Evolutionary conservation across 2,113 vertebrate species (phyloP).

Genomic region (Siphamia tubifer): DNA sequence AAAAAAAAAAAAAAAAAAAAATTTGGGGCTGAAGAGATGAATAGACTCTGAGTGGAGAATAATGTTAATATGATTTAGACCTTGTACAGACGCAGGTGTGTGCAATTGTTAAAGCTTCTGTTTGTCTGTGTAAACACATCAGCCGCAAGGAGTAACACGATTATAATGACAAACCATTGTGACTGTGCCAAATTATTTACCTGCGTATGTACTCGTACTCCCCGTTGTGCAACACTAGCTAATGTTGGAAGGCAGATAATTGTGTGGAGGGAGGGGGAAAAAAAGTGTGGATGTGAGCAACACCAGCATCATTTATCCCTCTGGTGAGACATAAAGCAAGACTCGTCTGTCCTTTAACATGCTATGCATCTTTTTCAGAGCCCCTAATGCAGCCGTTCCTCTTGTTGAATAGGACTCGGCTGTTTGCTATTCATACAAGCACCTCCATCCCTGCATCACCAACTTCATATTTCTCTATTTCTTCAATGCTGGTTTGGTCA

Average conservation of each 20-base stretch:
- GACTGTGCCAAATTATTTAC: background rate
- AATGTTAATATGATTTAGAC: conserved; percentile 44
- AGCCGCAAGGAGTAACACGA: conserved; percentile 4
- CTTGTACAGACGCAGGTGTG: conserved; percentile 25
- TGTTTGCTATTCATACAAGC: background rate
- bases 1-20: conserved; percentile 30
- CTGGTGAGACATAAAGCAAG: background rate
- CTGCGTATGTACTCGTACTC: background rate
- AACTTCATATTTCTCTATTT: background rate
- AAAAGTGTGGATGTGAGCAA: background rate
- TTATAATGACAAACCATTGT: background rate
- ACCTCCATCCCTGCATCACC: too few relatives aligned
- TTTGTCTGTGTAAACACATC: background rate
- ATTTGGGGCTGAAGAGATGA: conserved; percentile 22
- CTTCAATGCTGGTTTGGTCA: too few relatives aligned
- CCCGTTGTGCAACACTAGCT: background rate
- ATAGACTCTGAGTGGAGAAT: conserved; percentile 47
- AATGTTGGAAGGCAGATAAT: background rate
- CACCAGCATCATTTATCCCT: too few relatives aligned
- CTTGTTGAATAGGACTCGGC: background rate
- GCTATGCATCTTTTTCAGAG: background rate
- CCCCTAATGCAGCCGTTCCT: background rate
- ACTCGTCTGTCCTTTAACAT: background rate
- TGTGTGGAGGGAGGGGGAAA: background rate
- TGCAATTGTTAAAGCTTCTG: background rate